phyloP scores from a whole-genome alignment of 2,113 vertebrate species.

The Gobio gobio region DNA sequence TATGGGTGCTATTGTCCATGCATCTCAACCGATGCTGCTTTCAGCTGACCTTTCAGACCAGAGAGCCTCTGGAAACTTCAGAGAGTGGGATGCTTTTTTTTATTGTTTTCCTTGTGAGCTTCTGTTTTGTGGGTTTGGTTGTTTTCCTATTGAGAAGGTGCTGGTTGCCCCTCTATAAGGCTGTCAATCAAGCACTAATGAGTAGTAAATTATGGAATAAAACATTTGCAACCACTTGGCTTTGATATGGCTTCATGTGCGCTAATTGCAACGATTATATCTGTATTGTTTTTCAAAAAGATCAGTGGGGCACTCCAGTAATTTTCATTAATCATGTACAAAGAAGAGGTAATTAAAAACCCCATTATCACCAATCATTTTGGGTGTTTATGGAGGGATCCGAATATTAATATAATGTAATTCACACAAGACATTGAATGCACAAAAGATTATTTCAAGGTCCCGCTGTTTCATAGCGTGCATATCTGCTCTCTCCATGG shows the following conservation, averaged over 20 bases:
- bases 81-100: slow-evolving; percentile 18
- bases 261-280: slow-evolving; percentile 82
- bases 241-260: slow-evolving; percentile 74
- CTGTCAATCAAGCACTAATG: slow-evolving; percentile 72
- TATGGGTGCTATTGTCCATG: slow-evolving; percentile 71
- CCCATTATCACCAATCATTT: slow-evolving; percentile 72
- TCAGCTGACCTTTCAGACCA: slow-evolving; percentile 71
- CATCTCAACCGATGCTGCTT: slow-evolving; percentile 69
- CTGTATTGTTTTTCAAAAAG: slow-evolving; percentile 77
- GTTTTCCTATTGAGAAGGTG: slow-evolving; percentile 32
- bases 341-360: slow-evolving; percentile 79
- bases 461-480: not conserved
- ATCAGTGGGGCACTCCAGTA: slow-evolving; percentile 74
- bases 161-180: slow-evolving; percentile 42
- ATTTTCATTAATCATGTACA: slow-evolving; percentile 84
- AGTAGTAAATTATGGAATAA: slow-evolving; percentile 78
- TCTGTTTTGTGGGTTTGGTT: not conserved
- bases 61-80: slow-evolving; percentile 60
- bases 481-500: slow-evolving; percentile 8
- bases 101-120: slow-evolving; percentile 5
- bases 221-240: slow-evolving; percentile 69
- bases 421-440: slow-evolving; percentile 57
- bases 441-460: slow-evolving; percentile 60
- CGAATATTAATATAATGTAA: slow-evolving; percentile 68
- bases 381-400: slow-evolving; percentile 52